Percentiles rank a stretch among this genome's conserved stretches.
These are phyloP conservation scores for Lapara coniferarum DNA, from an alignment of 2,888 invertebrate species.

Conservation along the genomic window DNA sequence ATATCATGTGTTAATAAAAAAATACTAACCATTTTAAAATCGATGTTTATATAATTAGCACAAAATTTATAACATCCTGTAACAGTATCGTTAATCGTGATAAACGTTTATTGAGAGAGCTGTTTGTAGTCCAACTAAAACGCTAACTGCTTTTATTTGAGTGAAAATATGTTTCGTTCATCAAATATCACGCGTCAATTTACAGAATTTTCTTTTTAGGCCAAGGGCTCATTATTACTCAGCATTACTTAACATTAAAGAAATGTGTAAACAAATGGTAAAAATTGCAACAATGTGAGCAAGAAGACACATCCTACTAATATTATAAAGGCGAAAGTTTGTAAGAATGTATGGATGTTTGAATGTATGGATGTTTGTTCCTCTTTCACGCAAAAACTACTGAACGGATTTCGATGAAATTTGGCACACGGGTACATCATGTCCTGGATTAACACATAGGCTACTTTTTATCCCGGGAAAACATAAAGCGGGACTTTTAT, in stretches of 20 bases:
- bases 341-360: no score
- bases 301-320: no score
- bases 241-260: not conserved
- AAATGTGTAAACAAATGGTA: not conserved
- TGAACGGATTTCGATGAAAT: no score
- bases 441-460: no score
- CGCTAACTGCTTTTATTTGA: constrained; percentile 5
- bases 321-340: no score
- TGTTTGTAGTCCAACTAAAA: not conserved
- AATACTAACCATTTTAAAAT: not conserved
- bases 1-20: no score
- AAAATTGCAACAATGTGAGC: not conserved
- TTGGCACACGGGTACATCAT: no score
- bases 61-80: not conserved
- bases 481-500: no score
- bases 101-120: not conserved
- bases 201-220: not conserved
- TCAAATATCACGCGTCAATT: constrained; percentile 1
- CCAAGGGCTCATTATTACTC: constrained; percentile 2
- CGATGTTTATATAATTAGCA: not conserved
- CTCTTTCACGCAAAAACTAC: no score
- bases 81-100: not conserved
- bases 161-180: constrained; percentile 3
- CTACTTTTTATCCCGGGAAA: no score
- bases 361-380: no score